Conservation (phyloP, 2,797 vertebrate genomes). For the Acanthis flammea region DNA sequence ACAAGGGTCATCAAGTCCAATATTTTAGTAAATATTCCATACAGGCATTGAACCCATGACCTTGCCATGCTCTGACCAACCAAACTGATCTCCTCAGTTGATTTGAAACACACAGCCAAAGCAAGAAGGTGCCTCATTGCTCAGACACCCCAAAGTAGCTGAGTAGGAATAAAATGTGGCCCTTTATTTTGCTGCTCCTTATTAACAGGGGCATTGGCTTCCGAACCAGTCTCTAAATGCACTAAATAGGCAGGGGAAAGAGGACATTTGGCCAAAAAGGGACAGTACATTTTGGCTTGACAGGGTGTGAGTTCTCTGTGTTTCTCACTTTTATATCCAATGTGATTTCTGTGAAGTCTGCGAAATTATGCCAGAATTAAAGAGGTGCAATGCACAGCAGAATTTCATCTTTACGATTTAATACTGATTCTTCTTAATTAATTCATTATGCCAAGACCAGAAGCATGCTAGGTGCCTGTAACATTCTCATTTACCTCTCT, state of each 20-base stretch:
- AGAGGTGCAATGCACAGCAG: not conserved
- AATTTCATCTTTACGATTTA: constrained; percentile 23
- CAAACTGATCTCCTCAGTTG: not conserved
- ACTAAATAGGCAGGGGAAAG: not conserved
- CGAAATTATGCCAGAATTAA: constrained; percentile 3
- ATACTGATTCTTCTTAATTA: constrained; percentile 7
- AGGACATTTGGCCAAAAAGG: not conserved
- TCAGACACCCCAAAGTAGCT: not conserved
- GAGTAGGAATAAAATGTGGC: not conserved
- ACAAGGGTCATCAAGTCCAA: not conserved
- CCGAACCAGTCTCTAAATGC: rapidly evolving
- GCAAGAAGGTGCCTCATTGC: not conserved
- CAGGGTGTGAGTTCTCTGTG: not conserved
- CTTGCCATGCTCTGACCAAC: not conserved
- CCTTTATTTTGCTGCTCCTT: not conserved
- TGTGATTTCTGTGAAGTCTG: constrained; percentile 18
- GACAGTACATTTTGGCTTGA: not conserved
- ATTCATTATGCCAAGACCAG: constrained; percentile 19
- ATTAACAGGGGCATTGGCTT: not conserved
- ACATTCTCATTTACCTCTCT: constrained; percentile 35
- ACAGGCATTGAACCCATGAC: not conserved
- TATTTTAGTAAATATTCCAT: not conserved
- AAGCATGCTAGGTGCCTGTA: constrained; percentile 14
- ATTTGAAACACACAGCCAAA: not conserved
- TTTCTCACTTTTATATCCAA: not conserved